Base-by-base conservation (phyloP, 2,888 invertebrate genomes). In the Leucozona laternaria region DNA sequence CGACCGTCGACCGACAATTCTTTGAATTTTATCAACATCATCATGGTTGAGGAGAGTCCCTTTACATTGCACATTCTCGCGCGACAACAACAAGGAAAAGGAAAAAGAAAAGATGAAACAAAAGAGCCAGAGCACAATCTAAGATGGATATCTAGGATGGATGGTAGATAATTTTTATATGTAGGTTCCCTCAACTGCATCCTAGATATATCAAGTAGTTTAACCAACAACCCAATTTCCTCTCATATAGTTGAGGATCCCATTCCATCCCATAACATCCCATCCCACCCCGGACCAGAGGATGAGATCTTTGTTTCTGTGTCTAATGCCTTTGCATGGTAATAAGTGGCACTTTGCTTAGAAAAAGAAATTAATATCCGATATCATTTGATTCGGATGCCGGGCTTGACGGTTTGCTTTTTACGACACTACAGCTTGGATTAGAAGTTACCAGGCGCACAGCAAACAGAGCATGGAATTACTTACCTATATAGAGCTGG, bases 391-490 rank as follows among this genome's bases (percentile, higher is more conserved):
- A 75, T 79, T 66, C 58, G 71, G 71, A 66, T 78, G 45, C 37
- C 25, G 70, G 8, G 53, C 37, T 37, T 28, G 53, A 55, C 22
- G 72, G n/a, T 76, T 86, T 70, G 43, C 15, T 68, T 68, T 68
- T 68, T 34, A 34, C 55, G 57, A 57, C 64, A 68, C 77, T 45
- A 78, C 64, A 71, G 58, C 58, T 75, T 82, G 86, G 86, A 86
- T 86, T 86, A 86, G 86, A 86, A 86, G 82, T 82, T 86, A 86
- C 86, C 71, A 86, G 86, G 86, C 81, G 86, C 86, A 53, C 86
- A 86, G 66, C 62, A 64, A 77, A 15, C 70, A 45, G 11, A 31
- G 45, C 48, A 72, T 53, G 53, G n/a, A 25, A 28, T 53, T 53
- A 45, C 25, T 53, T 53, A 45, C 25, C 15, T 31, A 3, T 4